Base-by-base conservation (phyloP, 53 echinoderm and acorn worm species). In the Hippasteria phrygiana region DNA sequence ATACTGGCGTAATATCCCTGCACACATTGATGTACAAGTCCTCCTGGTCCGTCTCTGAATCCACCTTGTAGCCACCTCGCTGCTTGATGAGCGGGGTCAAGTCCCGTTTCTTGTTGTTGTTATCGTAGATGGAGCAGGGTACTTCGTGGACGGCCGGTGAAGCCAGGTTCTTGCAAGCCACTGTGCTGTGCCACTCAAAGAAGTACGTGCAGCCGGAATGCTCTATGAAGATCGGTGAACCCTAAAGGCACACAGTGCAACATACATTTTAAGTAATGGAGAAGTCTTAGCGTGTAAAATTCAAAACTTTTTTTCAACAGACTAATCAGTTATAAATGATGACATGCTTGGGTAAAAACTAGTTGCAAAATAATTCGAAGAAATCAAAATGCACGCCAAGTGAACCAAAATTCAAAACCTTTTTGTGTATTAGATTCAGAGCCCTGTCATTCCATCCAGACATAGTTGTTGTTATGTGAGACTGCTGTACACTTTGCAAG, bases 21-120 rank as follows among this genome's bases (percentile, higher is more conserved):
- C 98, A 98, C 3, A 98, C 98, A 53, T 98, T 98, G 88, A 98
- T 98, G 70, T 94, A 98, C 31, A 98, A 59, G 14, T 96, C 90
- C 22, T 87, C 88, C 35, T 87, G 91, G 6, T 64, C 87, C n/a
- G 62, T 33, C 0, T 90, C 90, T 0, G 95, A 92, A 62, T 95
- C 91, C 0, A 95, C 95, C 28, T 91, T 75, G 75, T 98, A 96
- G 2, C 98, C 98, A 0, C 95, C 95, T 1, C n/a, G 66, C 55
- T 92, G 91, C 78, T 98, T 98, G 87, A 98, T 88, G 62, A 98
- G 90, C 0, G 98, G 95, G 10, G 93, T 88, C 66, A 98, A 65
- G 88, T 98, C 98, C 14, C 93, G 92, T 64, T 93, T 93, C 22
- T 87, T 83, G 73, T 93, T 77, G 6, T 94, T 72, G 41, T 91